These are phyloP conservation scores for Gephyroberyx darwinii DNA, from an alignment of 2,797 vertebrate genomes.

Conservation along the genomic window DNA sequence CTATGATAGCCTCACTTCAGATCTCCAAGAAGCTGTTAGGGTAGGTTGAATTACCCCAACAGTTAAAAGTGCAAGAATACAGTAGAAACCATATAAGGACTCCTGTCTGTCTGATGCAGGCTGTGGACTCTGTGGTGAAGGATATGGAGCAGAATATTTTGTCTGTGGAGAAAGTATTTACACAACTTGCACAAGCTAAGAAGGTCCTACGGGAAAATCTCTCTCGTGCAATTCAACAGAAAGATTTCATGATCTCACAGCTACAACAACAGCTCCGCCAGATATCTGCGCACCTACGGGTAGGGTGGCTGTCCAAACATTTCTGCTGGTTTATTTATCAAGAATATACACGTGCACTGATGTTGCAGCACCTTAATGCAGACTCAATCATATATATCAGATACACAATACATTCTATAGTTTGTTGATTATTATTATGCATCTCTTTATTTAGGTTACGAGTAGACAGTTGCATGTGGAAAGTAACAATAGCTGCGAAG, in stretches of 20 bases:
- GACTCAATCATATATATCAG: background rate
- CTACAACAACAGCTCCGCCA: background rate
- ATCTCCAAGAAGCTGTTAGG: slow-evolving; percentile 7
- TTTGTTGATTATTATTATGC: too few relatives aligned
- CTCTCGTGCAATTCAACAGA: background rate
- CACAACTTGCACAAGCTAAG: background rate
- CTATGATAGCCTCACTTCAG: background rate
- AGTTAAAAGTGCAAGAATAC: background rate
- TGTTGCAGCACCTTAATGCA: background rate
- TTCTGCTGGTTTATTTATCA: background rate
- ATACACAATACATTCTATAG: background rate
- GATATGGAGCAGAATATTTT: background rate
- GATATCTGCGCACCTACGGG: background rate
- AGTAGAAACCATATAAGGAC: background rate
- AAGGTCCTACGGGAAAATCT: too few relatives aligned
- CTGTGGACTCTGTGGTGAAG: slow-evolving; percentile 5
- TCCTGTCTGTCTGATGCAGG: background rate
- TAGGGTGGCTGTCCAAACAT: background rate
- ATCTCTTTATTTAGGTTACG: too few relatives aligned
- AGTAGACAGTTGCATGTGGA: too few relatives aligned
- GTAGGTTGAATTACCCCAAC: background rate
- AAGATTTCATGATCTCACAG: slow-evolving; percentile 8
- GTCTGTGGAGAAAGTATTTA: too few relatives aligned
- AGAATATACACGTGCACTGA: too few relatives aligned
- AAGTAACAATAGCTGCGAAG: too few relatives aligned